These are phyloP conservation scores for Ariopsis seemanni DNA, from an alignment of 2,113 vertebrate genomes.

Conservation along the genomic window DNA sequence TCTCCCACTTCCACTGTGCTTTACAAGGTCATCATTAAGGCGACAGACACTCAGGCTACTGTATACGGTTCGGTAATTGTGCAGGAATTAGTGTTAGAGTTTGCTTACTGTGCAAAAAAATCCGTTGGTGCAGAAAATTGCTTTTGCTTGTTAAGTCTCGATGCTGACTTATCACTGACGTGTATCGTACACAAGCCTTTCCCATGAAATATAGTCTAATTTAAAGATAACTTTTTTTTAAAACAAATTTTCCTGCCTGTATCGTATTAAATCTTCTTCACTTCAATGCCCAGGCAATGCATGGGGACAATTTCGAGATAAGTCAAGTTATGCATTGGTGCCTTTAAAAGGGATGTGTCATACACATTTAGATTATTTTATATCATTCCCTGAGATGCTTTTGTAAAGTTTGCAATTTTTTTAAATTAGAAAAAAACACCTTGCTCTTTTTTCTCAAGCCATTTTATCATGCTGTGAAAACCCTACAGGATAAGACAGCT, in stretches of 20 bases:
- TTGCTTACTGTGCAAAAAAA: slow-evolving; percentile 27
- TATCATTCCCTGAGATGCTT: no score
- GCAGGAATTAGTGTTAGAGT: slow-evolving; percentile 17
- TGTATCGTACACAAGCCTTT: background rate
- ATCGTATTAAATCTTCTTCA: slow-evolving; percentile 10
- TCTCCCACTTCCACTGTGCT: background rate
- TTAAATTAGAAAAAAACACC: no score
- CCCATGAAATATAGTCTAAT: slow-evolving; percentile 2
- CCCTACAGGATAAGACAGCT: no score
- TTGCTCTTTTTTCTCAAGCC: no score
- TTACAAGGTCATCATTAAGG: slow-evolving; percentile 4
- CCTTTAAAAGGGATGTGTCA: no score
- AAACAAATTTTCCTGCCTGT: no score
- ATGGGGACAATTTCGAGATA: background rate
- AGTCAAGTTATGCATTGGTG: background rate
- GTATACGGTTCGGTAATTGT: slow-evolving; percentile 37
- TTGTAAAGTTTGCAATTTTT: no score
- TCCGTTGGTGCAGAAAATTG: slow-evolving; percentile 34
- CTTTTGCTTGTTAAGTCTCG: slow-evolving; percentile 34
- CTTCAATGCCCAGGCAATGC: background rate
- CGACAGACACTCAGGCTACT: background rate
- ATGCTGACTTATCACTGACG: slow-evolving; percentile 31
- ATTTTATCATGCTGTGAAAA: no score
- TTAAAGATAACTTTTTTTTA: background rate
- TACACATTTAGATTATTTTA: no score